Base-by-base conservation (phyloP, 23 tunicate species). In the Corella eumyota region DNA sequence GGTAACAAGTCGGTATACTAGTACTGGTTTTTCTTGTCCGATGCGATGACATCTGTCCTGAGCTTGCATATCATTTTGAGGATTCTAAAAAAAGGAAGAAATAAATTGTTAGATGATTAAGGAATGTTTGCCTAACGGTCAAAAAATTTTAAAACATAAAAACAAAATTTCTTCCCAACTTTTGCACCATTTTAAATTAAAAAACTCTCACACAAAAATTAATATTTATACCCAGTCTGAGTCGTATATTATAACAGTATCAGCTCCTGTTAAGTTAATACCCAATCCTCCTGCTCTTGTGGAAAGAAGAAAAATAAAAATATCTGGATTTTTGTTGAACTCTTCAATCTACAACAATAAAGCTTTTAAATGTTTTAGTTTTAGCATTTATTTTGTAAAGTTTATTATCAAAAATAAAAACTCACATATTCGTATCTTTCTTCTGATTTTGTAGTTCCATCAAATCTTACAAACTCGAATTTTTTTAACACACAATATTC, bases 151-250 rank as follows among this genome's bases (percentile, higher is more conserved):
- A n/a, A n/a, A n/a, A n/a, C n/a, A n/a, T n/a, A n/a, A n/a, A n/a
- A n/a, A n/a, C n/a, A n/a, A n/a, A n/a, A n/a, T n/a, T n/a, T n/a
- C n/a, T n/a, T n/a, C n/a, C n/a, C n/a, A n/a, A n/a, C n/a, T n/a
- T n/a, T n/a, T n/a, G n/a, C n/a, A n/a, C n/a, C n/a, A n/a, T n/a
- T n/a, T n/a, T n/a, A n/a, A n/a, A n/a, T n/a, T n/a, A n/a, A n/a
- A n/a, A n/a, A n/a, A n/a, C n/a, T n/a, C n/a, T n/a, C n/a, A n/a
- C n/a, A n/a, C n/a, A n/a, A n/a, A n/a, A n/a, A n/a, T n/a, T n/a
- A n/a, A n/a, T n/a, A n/a, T n/a, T n/a, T n/a, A n/a, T 28, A 85
- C 95, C 95, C 95, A 85, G 38, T 85, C 95, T 3, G 95, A 85
- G 61, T 85, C 95, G 46, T 77, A 85, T 25, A 85, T 70, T 1